A percentile compares a stretch with the other conserved stretches of the same genome.
phyloP scores from a whole-genome alignment of 2,113 vertebrate genomes.

The Cathartes aura region DNA sequence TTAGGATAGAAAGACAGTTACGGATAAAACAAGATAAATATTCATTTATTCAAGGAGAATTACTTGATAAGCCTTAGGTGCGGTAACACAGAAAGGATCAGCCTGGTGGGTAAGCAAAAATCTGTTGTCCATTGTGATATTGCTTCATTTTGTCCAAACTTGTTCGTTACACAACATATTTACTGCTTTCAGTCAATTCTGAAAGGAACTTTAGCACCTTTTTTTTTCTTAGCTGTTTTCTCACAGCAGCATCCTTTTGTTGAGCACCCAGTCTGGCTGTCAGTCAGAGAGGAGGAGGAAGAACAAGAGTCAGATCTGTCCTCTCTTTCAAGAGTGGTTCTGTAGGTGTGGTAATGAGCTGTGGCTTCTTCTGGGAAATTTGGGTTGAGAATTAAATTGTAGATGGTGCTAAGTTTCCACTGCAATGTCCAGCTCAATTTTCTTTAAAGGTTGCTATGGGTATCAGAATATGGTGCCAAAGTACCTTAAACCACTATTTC shows the following conservation, averaged over 20 bases:
- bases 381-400: neutral
- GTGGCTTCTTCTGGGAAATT: constrained; percentile 15
- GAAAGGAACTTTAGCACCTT: neutral
- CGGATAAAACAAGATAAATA: neutral
- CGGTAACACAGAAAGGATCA: neutral
- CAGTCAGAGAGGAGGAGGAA: neutral
- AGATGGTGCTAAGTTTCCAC: constrained; percentile 19
- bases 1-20: neutral
- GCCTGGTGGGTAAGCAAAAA: neutral
- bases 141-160: neutral
- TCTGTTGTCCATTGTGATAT: neutral
- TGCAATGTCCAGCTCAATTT: neutral
- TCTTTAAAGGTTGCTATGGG: neutral
- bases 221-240: neutral
- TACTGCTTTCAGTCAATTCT: neutral
- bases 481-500: constrained; percentile 7
- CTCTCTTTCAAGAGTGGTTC: neutral
- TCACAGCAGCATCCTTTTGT: constrained; percentile 12
- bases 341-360: constrained; percentile 21
- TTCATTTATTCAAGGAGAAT: neutral
- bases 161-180: neutral
- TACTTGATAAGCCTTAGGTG: neutral
- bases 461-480: neutral
- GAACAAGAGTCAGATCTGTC: neutral
- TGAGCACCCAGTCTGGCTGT: neutral